phyloP scores from a whole-genome alignment of 2,888 invertebrate genomes.

The Thymelicus acteon region DNA sequence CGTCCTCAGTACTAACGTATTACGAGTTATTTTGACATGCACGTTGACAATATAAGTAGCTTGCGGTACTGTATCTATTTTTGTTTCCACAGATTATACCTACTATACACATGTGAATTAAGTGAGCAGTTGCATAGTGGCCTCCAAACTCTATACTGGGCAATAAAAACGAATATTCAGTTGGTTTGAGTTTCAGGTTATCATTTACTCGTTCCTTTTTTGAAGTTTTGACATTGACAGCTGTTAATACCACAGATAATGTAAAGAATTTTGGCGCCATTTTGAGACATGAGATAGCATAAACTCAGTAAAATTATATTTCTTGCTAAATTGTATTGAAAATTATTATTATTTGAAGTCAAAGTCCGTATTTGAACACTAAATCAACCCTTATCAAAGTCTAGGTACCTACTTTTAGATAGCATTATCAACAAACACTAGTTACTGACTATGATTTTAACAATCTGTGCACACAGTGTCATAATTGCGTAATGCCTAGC shows the following conservation, averaged over 20 bases:
- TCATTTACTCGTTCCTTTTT: conserved; percentile 31
- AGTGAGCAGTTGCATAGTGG: conserved; percentile 35
- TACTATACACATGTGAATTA: conserved; percentile 37
- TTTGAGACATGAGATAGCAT: neutral
- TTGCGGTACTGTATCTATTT: conserved; percentile 38
- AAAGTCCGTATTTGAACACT: conserved; percentile 55
- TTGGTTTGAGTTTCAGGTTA: conserved; percentile 21
- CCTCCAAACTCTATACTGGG: conserved; percentile 36
- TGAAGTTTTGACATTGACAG: conserved; percentile 32
- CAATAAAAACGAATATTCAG: conserved; percentile 30
- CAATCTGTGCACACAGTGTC: conserved; percentile 5
- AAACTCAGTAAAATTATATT: neutral
- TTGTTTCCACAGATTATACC: conserved; percentile 38
- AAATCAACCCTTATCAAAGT: conserved; percentile 52
- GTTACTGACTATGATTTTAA: conserved; percentile 35
- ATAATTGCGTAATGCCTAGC: conserved; percentile 6
- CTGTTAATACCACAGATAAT: neutral
- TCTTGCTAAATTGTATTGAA: conserved; percentile 13
- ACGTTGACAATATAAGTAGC: conserved; percentile 26
- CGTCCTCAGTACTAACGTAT: conserved; percentile 16
- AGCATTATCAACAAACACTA: conserved; percentile 43
- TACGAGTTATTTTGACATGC: conserved; percentile 31
- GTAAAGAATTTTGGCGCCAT: conserved; percentile 25
- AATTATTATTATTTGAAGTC: conserved; percentile 35
- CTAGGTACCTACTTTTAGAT: conserved; percentile 47